phyloP scores from a whole-genome alignment of 2,888 invertebrate genomes.

The Didymodactylos carnosus region DNA sequence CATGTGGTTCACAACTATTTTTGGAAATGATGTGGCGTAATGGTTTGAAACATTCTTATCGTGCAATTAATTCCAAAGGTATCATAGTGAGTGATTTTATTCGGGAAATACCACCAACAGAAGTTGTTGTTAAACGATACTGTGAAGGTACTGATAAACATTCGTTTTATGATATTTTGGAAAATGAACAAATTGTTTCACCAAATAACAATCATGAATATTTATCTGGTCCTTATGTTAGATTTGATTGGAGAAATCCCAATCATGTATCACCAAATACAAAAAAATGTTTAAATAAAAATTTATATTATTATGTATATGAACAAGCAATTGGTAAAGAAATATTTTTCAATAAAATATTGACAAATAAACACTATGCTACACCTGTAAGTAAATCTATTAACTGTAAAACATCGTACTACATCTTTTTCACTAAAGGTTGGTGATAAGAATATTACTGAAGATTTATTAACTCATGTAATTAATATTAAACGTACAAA shows the following conservation, averaged over 20 bases:
- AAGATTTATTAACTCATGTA: neutral
- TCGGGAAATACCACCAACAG: neutral
- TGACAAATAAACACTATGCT: neutral
- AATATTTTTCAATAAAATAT: neutral
- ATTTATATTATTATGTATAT: neutral
- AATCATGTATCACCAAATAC: neutral
- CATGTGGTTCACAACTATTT: neutral
- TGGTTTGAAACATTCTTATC: neutral
- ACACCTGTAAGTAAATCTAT: neutral
- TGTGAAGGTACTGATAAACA: neutral
- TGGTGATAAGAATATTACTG: neutral
- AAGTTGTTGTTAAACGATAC: neutral
- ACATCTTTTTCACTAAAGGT: neutral
- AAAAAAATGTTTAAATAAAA: neutral
- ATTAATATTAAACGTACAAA: neutral
- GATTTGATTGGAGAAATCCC: neutral
- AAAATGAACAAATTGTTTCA: neutral
- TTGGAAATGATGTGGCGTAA: neutral
- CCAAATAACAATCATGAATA: neutral
- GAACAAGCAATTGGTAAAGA: neutral
- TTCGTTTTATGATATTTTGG: neutral
- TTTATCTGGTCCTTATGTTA: neutral
- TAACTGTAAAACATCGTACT: neutral
- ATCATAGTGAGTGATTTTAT: neutral
- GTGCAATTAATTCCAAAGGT: neutral